A percentile compares a stretch with the other conserved stretches of the same genome.
These are phyloP conservation scores for Pionites leucogaster DNA, from an alignment of 2,113 vertebrate genomes.

Conservation along the genomic window DNA sequence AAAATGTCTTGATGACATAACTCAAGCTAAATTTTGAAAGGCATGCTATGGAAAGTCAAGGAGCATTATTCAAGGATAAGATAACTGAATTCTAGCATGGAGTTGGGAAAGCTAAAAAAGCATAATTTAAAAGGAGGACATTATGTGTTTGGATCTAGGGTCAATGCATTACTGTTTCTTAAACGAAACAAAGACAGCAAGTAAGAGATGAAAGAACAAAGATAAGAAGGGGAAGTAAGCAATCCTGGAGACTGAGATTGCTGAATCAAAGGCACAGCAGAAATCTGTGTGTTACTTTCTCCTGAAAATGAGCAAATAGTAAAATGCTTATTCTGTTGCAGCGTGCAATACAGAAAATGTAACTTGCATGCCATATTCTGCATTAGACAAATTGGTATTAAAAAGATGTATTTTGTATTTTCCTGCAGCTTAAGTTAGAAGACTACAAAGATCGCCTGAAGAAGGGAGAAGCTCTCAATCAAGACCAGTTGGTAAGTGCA, in stretches of 20 bases:
- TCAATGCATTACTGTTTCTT: neutral
- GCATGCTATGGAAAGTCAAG: neutral
- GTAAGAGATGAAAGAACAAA: neutral
- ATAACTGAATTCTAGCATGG: neutral
- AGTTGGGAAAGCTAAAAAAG: neutral
- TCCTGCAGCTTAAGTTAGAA: slow-evolving; percentile 83
- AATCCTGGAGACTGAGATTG: neutral
- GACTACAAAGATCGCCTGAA: slow-evolving; percentile 83
- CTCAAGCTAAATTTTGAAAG: neutral
- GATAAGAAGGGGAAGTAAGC: neutral
- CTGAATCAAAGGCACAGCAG: neutral
- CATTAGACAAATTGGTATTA: neutral
- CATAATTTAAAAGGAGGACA: neutral
- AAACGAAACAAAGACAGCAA: neutral
- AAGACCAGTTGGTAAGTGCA: slow-evolving; percentile 82
- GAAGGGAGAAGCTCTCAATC: slow-evolving; percentile 80
- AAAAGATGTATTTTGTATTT: neutral
- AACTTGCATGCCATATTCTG: neutral
- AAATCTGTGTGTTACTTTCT: neutral
- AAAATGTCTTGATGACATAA: neutral
- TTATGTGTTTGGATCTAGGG: neutral
- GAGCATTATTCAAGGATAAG: neutral
- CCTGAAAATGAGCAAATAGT: neutral
- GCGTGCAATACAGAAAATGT: neutral
- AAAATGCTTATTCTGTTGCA: neutral